Base-by-base conservation (phyloP, 1,140 invertebrate genomes). In the Apis laboriosa region DNA sequence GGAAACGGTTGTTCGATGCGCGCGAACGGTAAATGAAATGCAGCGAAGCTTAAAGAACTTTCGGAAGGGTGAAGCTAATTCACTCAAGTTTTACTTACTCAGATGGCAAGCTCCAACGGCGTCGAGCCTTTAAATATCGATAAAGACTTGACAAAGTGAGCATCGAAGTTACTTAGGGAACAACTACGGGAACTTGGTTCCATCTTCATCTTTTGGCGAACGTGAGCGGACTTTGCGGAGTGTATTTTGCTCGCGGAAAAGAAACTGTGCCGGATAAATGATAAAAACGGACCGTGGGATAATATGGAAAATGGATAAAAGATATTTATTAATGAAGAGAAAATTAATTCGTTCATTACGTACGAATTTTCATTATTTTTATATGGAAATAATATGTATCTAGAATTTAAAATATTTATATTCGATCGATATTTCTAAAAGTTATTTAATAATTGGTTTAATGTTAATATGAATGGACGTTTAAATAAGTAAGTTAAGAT, bases 41-140 rank as follows among this genome's bases (percentile, higher is more conserved):
- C 81, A 77, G 81, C 66, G 58, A 70, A 72, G 67, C 81, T 83
- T 78, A 78, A 83, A 83, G 81, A 71, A 83, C 68, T 77, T 83
- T 77, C 28, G 81, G 55, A 49, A n/a, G 67, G 34, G 67, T 61
- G 81, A 64, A 51, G 85, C 75, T 86, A 84, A 84, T 86, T 77
- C 83, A 84, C 66, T 85, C 77, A 60, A 84, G 83, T 76, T 86
- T 84, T 80, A 86, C 71, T 86, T 85, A 53, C 83, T 80, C 58
- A 13, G 74, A 60, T 84, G 76, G 82, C 75, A 66, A 68, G 24
- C 53, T 53, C 49, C 28, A 43, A 60, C 81, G 60, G 17, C n/a
- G 15, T 2, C 68, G 51, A 68, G 63, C 43, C 64, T 80, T 84
- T 84, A 84, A 84, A 77, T 84, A 82, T 83, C 82, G 72, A 86